Base-by-base conservation (phyloP, 2,888 invertebrate species). In the Brachylomia viminalis region DNA sequence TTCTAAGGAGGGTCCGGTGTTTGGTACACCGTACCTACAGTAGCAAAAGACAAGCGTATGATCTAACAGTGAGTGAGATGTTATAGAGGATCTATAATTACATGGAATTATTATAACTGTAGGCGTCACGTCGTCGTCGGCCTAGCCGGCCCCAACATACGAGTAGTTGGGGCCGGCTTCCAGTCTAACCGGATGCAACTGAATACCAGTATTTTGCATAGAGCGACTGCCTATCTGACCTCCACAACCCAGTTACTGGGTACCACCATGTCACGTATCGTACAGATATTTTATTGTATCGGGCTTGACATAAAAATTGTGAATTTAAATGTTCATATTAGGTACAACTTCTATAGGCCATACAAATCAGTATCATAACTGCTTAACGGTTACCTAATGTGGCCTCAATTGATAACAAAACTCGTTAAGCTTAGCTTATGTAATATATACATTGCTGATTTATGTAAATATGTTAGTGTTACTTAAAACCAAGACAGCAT, bases 321-420 rank as follows among this genome's bases (percentile, higher is more conserved):
- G n/a, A 49, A 38, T 42, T 10, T 47, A 4, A 3, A 17, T 67
- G 6, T 54, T 67, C 52, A 67, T 49, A 33, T 52, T 23, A 1
- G 3, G 6, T n/a, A 33, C 15, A 42, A 27, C 7, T 10, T 56
- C 8, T 45, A 27, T 66, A 47, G n/a, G n/a, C 27, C 20, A 17
- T n/a, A 77, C 17, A 30, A 67, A 68, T 68, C 58, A 68, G 13
- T 20, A 65, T n/a, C 47, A 42, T 65, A 65, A 56, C 23, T 52
- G 42, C 27, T 62, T 20, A 42, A 59, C 1, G 20, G 45, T 83
- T 80, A 83, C 64, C 67, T 68, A 83, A 80, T 20, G 3, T 20
- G 67, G 38, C 72, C 83, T 58, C 79, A 72, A 27, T 59, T 77
- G 78, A 83, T 82, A 72, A 78, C 67, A 62, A 54, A 83, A 78